These are phyloP conservation scores for Paracanthobrama guichenoti DNA, from an alignment of 2,113 vertebrate genomes.

Conservation along the genomic window DNA sequence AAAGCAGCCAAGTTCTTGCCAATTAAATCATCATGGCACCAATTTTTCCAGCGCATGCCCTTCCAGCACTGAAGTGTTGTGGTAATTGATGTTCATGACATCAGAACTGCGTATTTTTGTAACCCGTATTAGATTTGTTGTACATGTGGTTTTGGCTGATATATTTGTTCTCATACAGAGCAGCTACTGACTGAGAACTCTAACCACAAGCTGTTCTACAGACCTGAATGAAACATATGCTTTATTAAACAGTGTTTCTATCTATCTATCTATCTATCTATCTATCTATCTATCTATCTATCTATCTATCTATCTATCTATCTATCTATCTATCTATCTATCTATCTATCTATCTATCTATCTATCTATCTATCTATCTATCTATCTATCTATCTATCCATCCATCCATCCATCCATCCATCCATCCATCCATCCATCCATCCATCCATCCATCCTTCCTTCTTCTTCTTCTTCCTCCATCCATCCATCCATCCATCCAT, in stretches of 20 bases:
- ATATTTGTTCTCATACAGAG: constrained; percentile 3
- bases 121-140: constrained; percentile 41
- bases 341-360: too few species aligned
- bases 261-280: not conserved
- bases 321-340: not conserved
- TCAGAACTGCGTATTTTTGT: constrained; percentile 61
- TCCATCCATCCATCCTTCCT: too few species aligned
- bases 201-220: constrained; percentile 11
- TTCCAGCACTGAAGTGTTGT: constrained; percentile 49
- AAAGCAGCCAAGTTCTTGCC: constrained; percentile 47
- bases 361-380: too few species aligned
- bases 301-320: not conserved
- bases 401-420: too few species aligned
- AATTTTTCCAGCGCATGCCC: constrained; percentile 52
- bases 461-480: too few species aligned
- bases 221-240: not conserved
- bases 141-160: constrained; percentile 32
- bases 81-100: constrained; percentile 53
- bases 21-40: constrained; percentile 59
- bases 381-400: too few species aligned
- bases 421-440: too few species aligned
- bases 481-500: too few species aligned
- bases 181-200: constrained; percentile 15
- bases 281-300: not conserved
- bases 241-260: not conserved